phyloP scores from a whole-genome alignment of 2,113 vertebrate species.

The Anguilla japonica region DNA sequence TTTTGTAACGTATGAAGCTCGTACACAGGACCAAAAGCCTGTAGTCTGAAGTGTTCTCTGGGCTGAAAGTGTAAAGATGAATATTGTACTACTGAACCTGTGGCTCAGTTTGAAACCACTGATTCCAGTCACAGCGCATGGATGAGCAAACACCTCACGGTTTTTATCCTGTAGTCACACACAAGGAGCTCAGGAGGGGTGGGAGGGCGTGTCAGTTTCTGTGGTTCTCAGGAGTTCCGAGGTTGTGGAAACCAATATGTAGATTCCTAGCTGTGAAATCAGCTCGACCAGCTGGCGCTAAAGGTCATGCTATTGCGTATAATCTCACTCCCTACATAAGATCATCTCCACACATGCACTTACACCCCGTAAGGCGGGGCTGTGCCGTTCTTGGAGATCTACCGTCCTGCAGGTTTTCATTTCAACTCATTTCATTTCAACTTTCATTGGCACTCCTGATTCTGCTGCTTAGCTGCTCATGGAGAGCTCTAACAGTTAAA shows the following conservation, averaged over 20 bases:
- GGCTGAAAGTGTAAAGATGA: slow-evolving; percentile 32
- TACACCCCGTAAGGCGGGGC: neutral
- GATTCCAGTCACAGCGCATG: slow-evolving; percentile 32
- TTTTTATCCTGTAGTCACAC: neutral
- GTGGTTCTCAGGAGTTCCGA: neutral
- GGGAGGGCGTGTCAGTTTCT: neutral
- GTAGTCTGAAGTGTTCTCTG: slow-evolving; percentile 50
- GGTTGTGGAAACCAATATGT: neutral
- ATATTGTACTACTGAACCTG: slow-evolving; percentile 52
- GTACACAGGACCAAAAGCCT: slow-evolving; percentile 74
- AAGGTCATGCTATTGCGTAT: neutral
- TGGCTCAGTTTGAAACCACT: slow-evolving; percentile 57
- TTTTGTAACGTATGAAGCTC: slow-evolving; percentile 58
- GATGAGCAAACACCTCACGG: slow-evolving; percentile 23
- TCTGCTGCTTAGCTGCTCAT: too few relatives aligned
- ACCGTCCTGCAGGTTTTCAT: too few relatives aligned
- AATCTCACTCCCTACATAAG: neutral
- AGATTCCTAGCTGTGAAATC: neutral
- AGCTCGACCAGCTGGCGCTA: neutral
- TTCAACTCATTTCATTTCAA: too few relatives aligned
- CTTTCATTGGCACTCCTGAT: too few relatives aligned
- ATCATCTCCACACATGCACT: neutral
- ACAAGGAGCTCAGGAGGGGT: neutral
- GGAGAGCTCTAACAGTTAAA: too few relatives aligned
- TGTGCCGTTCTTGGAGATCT: too few relatives aligned